phyloP scores from a whole-genome alignment of 2,797 vertebrate species.

The Gymnocypris eckloni region DNA sequence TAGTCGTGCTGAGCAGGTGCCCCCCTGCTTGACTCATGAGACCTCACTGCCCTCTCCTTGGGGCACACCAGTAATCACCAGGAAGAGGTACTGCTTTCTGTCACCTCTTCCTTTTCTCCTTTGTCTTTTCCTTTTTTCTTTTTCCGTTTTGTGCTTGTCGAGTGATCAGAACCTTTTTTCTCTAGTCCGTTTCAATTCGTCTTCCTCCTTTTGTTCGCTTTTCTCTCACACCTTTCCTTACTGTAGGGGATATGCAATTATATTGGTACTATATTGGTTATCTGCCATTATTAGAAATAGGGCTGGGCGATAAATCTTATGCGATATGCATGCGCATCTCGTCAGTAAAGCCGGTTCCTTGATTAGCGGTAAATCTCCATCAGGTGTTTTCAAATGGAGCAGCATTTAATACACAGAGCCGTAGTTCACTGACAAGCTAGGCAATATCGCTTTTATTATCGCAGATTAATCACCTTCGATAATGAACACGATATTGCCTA shows the following conservation, averaged over 20 bases:
- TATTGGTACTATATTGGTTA: not conserved
- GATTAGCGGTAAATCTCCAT: no score
- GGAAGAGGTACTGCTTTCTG: conserved; percentile 93
- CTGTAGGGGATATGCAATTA: not conserved
- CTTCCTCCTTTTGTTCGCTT: not conserved
- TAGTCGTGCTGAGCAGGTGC: conserved; percentile 97
- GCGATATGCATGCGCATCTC: no score
- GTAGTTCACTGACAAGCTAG: no score
- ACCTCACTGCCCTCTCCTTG: conserved; percentile 98
- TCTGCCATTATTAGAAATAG: not conserved
- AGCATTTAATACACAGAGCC: no score
- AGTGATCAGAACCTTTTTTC: not conserved
- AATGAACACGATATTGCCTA: no score
- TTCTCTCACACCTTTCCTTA: not conserved
- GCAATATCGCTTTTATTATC: no score
- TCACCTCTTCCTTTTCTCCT: conserved; percentile 51
- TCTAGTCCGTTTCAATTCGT: not conserved
- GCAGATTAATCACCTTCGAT: no score
- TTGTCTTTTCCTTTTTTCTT: conserved; percentile 12
- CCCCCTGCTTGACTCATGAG: conserved; percentile 98
- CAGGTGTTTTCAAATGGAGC: no score
- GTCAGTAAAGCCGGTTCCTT: no score
- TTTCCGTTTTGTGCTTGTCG: conserved; percentile 4
- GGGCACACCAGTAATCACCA: conserved; percentile 96
- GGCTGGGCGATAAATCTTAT: no score